phyloP scores from a whole-genome alignment of 2,113 vertebrate species.

The Gymnocephalus cernua region DNA sequence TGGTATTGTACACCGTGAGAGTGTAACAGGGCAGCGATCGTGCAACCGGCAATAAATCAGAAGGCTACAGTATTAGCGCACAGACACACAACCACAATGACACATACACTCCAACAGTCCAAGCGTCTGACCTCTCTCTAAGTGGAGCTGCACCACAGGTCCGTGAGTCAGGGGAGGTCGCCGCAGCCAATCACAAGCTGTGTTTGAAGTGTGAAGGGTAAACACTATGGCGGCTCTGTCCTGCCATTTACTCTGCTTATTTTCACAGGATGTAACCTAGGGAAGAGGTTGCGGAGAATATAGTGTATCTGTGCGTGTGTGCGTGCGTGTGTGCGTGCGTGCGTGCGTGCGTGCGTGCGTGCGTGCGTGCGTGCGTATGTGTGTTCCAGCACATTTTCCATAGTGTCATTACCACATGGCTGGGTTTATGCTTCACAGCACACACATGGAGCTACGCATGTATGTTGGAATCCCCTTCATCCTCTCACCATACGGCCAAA shows the following conservation, averaged over 20 bases:
- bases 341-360: conserved; percentile 40
- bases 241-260: conserved; percentile 81
- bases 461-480: conserved; percentile 79
- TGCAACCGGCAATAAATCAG: conserved; percentile 45
- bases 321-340: conserved; percentile 52
- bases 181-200: conserved; percentile 80
- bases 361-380: conserved; percentile 35
- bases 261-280: conserved; percentile 79
- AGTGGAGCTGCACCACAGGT: conserved; percentile 77
- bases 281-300: conserved; percentile 67
- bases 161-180: conserved; percentile 73
- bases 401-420: conserved; percentile 82
- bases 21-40: conserved; percentile 34
- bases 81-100: conserved; percentile 16
- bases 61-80: conserved; percentile 28
- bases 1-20: conserved; percentile 14
- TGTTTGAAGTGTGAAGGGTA: conserved; percentile 83
- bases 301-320: conserved; percentile 45
- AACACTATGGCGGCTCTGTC: conserved; percentile 74
- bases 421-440: conserved; percentile 74
- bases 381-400: conserved; percentile 75
- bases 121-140: conserved; percentile 73
- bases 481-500: conserved; percentile 65
- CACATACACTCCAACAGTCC: conserved; percentile 44
- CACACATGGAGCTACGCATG: conserved; percentile 80